Evolutionary conservation across 2,797 vertebrate genomes (phyloP).

Genomic region (Enteromius treurensis): DNA sequence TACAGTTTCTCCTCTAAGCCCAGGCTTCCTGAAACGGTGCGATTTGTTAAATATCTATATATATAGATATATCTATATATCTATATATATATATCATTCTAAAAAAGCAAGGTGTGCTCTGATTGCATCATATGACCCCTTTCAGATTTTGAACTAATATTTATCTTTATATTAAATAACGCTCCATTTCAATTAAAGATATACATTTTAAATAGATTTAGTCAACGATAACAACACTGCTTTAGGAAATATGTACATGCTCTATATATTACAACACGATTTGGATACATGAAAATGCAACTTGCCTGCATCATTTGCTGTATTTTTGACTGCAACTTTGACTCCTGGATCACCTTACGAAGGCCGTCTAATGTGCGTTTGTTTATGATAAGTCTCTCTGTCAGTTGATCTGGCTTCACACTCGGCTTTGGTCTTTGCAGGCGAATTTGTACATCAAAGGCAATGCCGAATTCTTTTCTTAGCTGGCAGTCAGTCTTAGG

Average conservation of each 20-base stretch:
- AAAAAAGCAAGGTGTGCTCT: too few relatives aligned
- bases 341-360: slow-evolving; percentile 58
- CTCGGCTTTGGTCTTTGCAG: slow-evolving; percentile 63
- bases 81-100: too few relatives aligned
- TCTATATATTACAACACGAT: not conserved
- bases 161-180: not conserved
- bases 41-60: too few relatives aligned
- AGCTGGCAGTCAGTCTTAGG: slow-evolving; percentile 63
- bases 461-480: slow-evolving; percentile 71
- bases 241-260: not conserved
- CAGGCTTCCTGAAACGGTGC: too few relatives aligned
- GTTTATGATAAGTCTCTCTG: slow-evolving; percentile 49
- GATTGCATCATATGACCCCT: too few relatives aligned
- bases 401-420: slow-evolving; percentile 2
- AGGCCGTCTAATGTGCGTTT: slow-evolving; percentile 58
- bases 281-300: not conserved
- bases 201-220: not conserved
- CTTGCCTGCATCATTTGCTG: slow-evolving; percentile 62
- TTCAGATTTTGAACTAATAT: not conserved
- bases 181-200: not conserved
- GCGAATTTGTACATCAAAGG: slow-evolving; percentile 64
- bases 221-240: not conserved
- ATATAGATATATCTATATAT: too few relatives aligned
- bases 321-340: slow-evolving; percentile 52
- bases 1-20: too few relatives aligned